phyloP scores from a whole-genome alignment of 2,888 invertebrate species.

The Troides oblongomaculatus region DNA sequence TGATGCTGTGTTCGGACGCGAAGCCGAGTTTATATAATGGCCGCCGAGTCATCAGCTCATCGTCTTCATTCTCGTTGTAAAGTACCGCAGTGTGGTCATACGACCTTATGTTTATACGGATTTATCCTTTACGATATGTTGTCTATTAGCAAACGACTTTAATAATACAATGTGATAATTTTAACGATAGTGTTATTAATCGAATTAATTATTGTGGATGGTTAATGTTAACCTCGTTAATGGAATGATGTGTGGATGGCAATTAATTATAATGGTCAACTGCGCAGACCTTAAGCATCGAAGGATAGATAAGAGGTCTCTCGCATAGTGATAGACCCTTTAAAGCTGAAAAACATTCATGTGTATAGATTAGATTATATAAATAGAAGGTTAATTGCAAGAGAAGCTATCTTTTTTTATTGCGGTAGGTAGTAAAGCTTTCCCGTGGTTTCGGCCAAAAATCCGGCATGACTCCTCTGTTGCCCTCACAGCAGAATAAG shows the following conservation, averaged over 20 bases:
- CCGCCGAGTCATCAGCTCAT: slow-evolving; percentile 18
- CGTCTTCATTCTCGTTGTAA: slow-evolving; percentile 21
- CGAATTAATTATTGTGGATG: not conserved
- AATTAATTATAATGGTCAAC: not conserved
- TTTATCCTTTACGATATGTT: slow-evolving; percentile 18
- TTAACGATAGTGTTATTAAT: not conserved
- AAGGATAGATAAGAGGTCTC: not conserved
- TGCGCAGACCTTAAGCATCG: not conserved
- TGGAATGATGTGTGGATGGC: not conserved
- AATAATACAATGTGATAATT: slow-evolving; percentile 9
- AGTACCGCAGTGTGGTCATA: slow-evolving; percentile 20
- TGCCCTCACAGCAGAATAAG: no score
- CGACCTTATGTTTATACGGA: slow-evolving; percentile 13
- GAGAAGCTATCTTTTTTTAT: no score
- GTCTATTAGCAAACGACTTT: slow-evolving; percentile 11
- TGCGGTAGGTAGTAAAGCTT: no score
- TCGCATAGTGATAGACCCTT: no score
- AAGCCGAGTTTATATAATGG: slow-evolving; percentile 18
- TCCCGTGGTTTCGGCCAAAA: no score
- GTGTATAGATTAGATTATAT: no score
- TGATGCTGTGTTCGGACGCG: slow-evolving; percentile 3
- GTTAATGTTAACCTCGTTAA: not conserved
- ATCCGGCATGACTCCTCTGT: no score
- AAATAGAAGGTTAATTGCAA: no score
- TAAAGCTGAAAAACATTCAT: not conserved